Base-by-base conservation (phyloP, 2,113 vertebrate species). In the Bothrops jararaca region DNA sequence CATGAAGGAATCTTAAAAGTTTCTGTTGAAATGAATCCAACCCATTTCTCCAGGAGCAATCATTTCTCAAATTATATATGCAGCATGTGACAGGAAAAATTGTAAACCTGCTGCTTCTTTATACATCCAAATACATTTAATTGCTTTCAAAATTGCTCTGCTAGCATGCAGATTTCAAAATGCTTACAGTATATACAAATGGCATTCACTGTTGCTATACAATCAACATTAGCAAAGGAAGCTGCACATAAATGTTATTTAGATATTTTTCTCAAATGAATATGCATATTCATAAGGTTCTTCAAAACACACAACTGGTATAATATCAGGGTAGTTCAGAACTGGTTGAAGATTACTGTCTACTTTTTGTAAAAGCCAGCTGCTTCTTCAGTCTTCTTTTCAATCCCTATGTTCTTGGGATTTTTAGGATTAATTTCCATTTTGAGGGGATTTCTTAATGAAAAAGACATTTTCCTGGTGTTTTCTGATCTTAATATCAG, bases 141-240 rank as follows among this genome's bases (percentile, higher is more conserved):
- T 88, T 88, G 91, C 57, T 52, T 92, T 85, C 52, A 45, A 45
- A 91, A 91, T 29, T 48, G 39, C 42, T 26, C 60, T 54, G 58
- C 54, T 92, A 89, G 86, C 91, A 89, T 56, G 50, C 50, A 92
- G 34, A 92, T 92, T 89, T 92, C 60, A 74, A 54, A 74, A 39
- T 80, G 91, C 86, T 89, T 54, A n/a, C 74, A 22, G 74, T 42
- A 56, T 92, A 80, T 89, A 74, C 54, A 92, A 85, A 89, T 74
- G 58, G 34, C 24, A 52, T 57, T 58, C 45, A 54, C 86, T 92
- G 48, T 89, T 74, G 58, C 50, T 74, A 89, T 56, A 92, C 91
- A 92, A 92, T 92, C 86, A 89, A 39, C 86, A 56, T 54, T 29
- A 74, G 24, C 88, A 92, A 88, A 92, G 91, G 88, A 92, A 92